Percentiles rank a stretch among this genome's conserved stretches.
phyloP scores from a whole-genome alignment of 2,888 invertebrate species.

The Tiliacea aurago region DNA sequence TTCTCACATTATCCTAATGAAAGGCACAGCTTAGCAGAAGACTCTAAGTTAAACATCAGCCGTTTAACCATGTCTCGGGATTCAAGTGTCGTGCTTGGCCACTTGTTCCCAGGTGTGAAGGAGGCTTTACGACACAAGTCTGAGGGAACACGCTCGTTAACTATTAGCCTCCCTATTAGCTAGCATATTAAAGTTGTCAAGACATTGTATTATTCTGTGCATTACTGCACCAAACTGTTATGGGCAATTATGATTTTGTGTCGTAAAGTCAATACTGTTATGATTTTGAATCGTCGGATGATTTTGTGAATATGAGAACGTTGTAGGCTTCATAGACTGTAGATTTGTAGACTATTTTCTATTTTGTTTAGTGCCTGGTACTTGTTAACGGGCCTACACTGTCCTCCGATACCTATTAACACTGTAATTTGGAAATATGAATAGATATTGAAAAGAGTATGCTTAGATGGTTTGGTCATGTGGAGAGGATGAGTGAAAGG shows the following conservation, averaged over 20 bases:
- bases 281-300: background rate
- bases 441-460: too few relatives aligned
- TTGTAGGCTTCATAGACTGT: too few relatives aligned
- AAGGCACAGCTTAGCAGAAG: background rate
- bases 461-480: too few relatives aligned
- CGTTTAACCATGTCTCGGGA: slow-evolving; percentile 37
- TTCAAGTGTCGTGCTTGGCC: slow-evolving; percentile 33
- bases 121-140: slow-evolving; percentile 35
- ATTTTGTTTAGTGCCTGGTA: too few relatives aligned
- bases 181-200: slow-evolving; percentile 42
- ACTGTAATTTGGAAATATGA: too few relatives aligned
- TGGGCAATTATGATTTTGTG: slow-evolving; percentile 12
- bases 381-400: too few relatives aligned
- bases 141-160: slow-evolving; percentile 37
- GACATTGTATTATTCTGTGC: slow-evolving; percentile 16
- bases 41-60: slow-evolving; percentile 21
- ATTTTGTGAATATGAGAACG: too few relatives aligned
- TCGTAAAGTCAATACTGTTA: too few relatives aligned
- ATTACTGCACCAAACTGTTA: slow-evolving; percentile 3
- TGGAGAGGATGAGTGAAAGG: too few relatives aligned
- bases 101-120: slow-evolving; percentile 39
- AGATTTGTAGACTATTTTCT: too few relatives aligned
- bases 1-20: slow-evolving; percentile 26
- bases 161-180: slow-evolving; percentile 49
- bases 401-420: too few relatives aligned